Base-by-base conservation (phyloP, 2,113 vertebrate species). In the Percopsis transmontana region DNA sequence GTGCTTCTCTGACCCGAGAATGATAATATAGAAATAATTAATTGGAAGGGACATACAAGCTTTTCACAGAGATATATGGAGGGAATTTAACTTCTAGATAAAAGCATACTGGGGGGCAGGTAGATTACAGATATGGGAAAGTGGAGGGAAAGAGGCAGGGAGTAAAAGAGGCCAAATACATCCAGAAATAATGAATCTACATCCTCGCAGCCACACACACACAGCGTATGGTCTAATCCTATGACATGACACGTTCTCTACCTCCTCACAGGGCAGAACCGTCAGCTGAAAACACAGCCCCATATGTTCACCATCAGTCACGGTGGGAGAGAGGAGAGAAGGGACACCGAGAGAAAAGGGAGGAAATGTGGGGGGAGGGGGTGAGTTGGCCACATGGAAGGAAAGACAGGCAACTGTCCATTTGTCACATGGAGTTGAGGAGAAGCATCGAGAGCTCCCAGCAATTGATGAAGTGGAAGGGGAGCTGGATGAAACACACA, bases 251-350 rank as follows among this genome's bases (percentile, higher is more conserved):
- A 61, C 21, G 10, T 48, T 38, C 0, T 14, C 59, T 54, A 57
- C 58, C 55, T 68, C 4, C 14, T 57, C 51, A 21, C 45, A 58
- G 33, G 21, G 27, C 66, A 58, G 55, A 66, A 19, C 2, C 60
- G 74, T 72, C 67, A n/a, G 21, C 67, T 84, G 70, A 79, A 52
- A 51, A 68, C 58, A 33, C 62, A 56, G 66, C 64, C 58, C 70
- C 76, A 65, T 71, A 85, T 74, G 80, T 61, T 70, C 48, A 8
- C 24, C 4, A 74, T 76, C 68, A 75, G 67, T 77, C 73, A 38
- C 52, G 12, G 18, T 27, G 24, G 53, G 23, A 68, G 16, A 47
- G 24, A 70, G 62, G 45, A 71, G 66, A 27, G 50, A 20, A 71
- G 24, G 53, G 52, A 69, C 70, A 55, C 19, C 1, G 55, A 47